A percentile compares a stretch with the other conserved stretches of the same genome.
Evolutionary conservation across 2,113 vertebrate species (phyloP).

Genomic region (Oncorhynchus gorbuscha): DNA sequence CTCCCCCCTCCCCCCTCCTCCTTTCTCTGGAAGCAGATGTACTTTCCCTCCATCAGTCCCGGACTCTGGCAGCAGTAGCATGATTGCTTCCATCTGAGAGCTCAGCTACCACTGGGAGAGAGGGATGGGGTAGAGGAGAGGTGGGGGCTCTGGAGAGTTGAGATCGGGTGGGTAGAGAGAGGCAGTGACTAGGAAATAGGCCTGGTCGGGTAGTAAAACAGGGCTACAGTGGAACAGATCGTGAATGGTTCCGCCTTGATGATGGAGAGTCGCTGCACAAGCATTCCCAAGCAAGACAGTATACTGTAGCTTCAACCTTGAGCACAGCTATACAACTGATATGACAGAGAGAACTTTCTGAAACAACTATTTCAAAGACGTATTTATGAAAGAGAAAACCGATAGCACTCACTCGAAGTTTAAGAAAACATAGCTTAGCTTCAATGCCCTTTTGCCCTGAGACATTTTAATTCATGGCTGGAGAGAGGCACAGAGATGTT

Average conservation of each 20-base stretch:
- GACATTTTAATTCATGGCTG: not conserved
- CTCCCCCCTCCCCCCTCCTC: not conserved
- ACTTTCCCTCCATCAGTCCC: not conserved
- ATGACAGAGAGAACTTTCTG: not conserved
- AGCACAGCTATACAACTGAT: not conserved
- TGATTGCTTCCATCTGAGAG: slow-evolving; percentile 7
- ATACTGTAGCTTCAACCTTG: no score
- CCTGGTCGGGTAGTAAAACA: not conserved
- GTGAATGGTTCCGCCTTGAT: not conserved
- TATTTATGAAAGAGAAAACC: not conserved
- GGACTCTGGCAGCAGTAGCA: not conserved
- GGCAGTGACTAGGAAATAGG: not conserved
- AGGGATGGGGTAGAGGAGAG: no score
- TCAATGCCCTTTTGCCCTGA: not conserved
- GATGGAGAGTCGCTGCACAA: not conserved
- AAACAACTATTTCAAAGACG: not conserved
- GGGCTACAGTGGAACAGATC: not conserved
- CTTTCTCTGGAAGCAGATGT: not conserved
- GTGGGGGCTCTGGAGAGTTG: no score
- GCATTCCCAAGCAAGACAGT: no score
- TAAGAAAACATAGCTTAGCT: not conserved
- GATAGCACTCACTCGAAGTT: not conserved
- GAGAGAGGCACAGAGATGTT: not conserved
- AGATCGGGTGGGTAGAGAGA: not conserved
- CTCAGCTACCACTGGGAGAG: not conserved